Conservation (phyloP, 1,140 invertebrate genomes). For the Drosophila orosa region DNA sequence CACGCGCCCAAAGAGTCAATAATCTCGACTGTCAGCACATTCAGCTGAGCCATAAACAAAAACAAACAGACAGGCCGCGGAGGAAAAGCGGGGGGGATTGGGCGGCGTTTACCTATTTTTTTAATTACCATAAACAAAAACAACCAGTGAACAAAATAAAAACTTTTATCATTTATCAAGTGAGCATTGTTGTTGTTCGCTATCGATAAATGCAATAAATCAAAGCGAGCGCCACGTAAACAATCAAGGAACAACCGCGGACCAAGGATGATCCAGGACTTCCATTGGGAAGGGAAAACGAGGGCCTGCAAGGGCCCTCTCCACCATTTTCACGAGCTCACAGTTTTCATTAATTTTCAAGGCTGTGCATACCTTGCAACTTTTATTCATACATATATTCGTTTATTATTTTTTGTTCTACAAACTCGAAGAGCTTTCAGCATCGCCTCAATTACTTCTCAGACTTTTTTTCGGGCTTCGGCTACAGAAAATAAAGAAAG, state of each 20-base stretch:
- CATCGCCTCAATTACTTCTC: constrained; percentile 18
- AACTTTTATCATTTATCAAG: constrained; percentile 79
- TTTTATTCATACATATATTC: constrained; percentile 23
- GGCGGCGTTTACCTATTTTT: constrained; percentile 56
- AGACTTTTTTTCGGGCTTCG: neutral
- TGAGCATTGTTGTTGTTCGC: constrained; percentile 37
- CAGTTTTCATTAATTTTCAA: constrained; percentile 42
- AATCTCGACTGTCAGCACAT: constrained; percentile 60
- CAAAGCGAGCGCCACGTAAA: constrained; percentile 64
- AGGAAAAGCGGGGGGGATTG: neutral
- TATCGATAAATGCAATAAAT: constrained; percentile 72
- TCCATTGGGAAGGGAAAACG: neutral
- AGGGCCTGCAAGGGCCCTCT: neutral
- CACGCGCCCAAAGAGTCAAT: constrained; percentile 55
- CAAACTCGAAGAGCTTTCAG: constrained; percentile 15
- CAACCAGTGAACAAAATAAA: constrained; percentile 39
- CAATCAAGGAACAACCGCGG: constrained; percentile 44
- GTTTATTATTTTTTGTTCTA: constrained; percentile 22
- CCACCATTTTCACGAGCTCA: constrained; percentile 6
- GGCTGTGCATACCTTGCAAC: constrained; percentile 28
- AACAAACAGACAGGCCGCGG: constrained; percentile 20
- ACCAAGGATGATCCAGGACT: constrained; percentile 29
- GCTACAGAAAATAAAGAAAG: constrained; percentile 7
- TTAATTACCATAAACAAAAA: constrained; percentile 74
- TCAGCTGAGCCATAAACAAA: constrained; percentile 47